Evolutionary conservation across 2,797 vertebrate genomes (phyloP).

Genomic region (Crax fasciolata): DNA sequence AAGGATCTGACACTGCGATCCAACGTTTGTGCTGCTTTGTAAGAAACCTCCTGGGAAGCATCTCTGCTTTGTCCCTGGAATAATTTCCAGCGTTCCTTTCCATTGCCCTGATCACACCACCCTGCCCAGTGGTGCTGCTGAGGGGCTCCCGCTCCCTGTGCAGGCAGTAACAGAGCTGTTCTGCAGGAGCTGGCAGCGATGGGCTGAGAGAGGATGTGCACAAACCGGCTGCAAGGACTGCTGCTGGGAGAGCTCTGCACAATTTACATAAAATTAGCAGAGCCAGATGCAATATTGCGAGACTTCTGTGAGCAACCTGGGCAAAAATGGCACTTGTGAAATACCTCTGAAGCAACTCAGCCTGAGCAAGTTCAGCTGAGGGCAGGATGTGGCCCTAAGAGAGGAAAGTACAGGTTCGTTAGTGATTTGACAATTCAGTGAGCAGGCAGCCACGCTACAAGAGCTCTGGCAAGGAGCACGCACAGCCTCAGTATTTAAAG

Average conservation of each 20-base stretch:
- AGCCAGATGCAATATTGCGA: not conserved
- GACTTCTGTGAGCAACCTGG: conserved; percentile 13
- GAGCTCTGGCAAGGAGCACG: not conserved
- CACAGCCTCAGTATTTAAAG: not conserved
- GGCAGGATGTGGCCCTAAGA: conserved; percentile 45
- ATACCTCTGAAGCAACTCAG: conserved; percentile 32
- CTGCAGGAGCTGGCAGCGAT: not conserved
- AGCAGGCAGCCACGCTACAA: conserved; percentile 34
- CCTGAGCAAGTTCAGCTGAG: conserved; percentile 39
- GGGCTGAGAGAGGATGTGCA: conserved; percentile 1
- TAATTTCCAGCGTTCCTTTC: conserved; percentile 1
- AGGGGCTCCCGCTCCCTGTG: conserved; percentile 28
- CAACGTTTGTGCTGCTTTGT: not conserved
- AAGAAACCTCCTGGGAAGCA: conserved; percentile 33
- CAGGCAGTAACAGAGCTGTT: conserved; percentile 40
- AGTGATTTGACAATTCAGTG: conserved; percentile 53
- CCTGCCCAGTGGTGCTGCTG: not conserved
- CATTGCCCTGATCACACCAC: not conserved
- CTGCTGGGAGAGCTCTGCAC: not conserved
- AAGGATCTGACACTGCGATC: fast-evolving
- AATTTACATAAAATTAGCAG: conserved; percentile 42
- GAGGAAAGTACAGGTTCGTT: conserved; percentile 15
- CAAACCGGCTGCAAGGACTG: conserved; percentile 9
- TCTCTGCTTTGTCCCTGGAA: conserved; percentile 29
- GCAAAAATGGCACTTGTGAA: conserved; percentile 20